These are phyloP conservation scores for Brachyistius frenatus DNA, from an alignment of 2,113 vertebrate genomes.

Conservation along the genomic window DNA sequence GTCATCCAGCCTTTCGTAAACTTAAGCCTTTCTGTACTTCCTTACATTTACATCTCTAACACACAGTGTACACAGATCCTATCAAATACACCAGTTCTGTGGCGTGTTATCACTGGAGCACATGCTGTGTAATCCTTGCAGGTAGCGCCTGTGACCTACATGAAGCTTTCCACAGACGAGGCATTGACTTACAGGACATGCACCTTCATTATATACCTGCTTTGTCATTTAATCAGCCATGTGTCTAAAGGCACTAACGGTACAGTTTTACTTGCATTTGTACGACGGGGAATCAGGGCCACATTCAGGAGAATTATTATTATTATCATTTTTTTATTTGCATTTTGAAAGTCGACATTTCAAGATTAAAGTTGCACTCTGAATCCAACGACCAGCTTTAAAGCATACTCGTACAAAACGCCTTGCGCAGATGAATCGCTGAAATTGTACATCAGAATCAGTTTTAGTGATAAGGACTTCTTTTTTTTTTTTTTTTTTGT, in stretches of 20 bases:
- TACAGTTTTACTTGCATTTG: not conserved
- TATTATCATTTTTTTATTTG: too few species aligned
- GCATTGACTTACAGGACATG: not conserved
- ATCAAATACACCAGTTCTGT: conserved; percentile 15
- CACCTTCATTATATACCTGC: not conserved
- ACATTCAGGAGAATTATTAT: too few species aligned
- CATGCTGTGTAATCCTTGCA: conserved; percentile 39
- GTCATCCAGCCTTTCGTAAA: conserved; percentile 1
- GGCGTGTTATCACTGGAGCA: conserved; percentile 30
- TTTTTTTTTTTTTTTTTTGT: too few species aligned
- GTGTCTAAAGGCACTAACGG: not conserved
- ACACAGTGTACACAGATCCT: not conserved
- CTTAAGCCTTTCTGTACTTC: not conserved
- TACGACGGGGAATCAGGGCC: too few species aligned
- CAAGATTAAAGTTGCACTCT: too few species aligned
- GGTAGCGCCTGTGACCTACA: conserved; percentile 61
- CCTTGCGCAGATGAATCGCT: too few species aligned
- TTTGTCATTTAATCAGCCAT: not conserved
- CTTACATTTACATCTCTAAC: not conserved
- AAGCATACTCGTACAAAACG: too few species aligned
- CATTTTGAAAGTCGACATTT: too few species aligned
- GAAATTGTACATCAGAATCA: too few species aligned
- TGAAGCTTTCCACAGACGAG: not conserved
- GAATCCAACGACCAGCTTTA: too few species aligned
- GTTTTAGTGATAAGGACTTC: too few species aligned